Conservation (phyloP, 2,888 invertebrate genomes). For the Hypercompe scribonia region DNA sequence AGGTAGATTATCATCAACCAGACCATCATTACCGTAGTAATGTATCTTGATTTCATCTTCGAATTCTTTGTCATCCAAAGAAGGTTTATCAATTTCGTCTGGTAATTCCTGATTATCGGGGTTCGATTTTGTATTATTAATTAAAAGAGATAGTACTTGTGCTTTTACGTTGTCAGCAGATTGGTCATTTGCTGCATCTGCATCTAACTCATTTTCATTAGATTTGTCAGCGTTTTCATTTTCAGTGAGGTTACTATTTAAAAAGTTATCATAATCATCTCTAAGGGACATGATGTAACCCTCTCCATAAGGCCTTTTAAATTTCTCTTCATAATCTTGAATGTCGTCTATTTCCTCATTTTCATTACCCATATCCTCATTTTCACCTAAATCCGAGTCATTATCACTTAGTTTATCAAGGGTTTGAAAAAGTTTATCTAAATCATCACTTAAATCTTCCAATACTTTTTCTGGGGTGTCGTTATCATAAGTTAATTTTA, state of each 20-base stretch:
- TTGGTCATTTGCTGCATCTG: not conserved
- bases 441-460: constrained; percentile 66
- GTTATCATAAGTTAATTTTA: constrained; percentile 30
- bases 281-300: constrained; percentile 37
- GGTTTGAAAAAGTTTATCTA: constrained; percentile 66
- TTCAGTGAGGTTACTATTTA: constrained; percentile 52
- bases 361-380: constrained; percentile 30
- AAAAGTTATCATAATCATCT: constrained; percentile 53
- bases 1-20: constrained; percentile 47
- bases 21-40: constrained; percentile 59
- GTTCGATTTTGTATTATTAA: not conserved
- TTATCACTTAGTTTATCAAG: constrained; percentile 60
- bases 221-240: constrained; percentile 21
- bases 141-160: not conserved
- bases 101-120: not conserved
- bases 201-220: not conserved
- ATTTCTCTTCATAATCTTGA: constrained; percentile 57
- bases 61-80: not conserved
- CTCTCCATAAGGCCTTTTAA: constrained; percentile 50
- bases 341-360: constrained; percentile 43
- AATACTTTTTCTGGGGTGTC: constrained; percentile 62
- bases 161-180: not conserved
- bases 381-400: constrained; percentile 31
- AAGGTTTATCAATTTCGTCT: not conserved
- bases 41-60: not conserved